Conservation (phyloP, 2,888 invertebrate genomes). For the Tupiocoris notatus region DNA sequence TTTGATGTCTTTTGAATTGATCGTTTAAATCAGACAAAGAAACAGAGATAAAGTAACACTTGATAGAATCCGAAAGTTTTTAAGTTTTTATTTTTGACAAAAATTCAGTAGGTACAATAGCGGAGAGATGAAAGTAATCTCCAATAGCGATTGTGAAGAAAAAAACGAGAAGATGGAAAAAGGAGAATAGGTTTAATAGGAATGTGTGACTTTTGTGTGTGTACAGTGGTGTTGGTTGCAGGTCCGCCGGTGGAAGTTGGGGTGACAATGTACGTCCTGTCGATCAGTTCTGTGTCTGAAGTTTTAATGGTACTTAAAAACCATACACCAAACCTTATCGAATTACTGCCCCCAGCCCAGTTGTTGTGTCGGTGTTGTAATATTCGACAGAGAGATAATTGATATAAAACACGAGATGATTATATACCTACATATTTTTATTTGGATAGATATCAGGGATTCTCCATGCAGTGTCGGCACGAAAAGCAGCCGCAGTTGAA, state of each 20-base stretch:
- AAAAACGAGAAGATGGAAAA: background rate
- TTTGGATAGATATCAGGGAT: constrained; percentile 21
- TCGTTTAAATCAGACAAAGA: background rate
- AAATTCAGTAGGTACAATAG: no score
- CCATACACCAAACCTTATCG: constrained; percentile 39
- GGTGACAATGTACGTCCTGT: constrained; percentile 62
- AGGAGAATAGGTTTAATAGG: constrained; percentile 18
- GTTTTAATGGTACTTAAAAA: constrained; percentile 59
- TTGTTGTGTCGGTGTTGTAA: constrained; percentile 43
- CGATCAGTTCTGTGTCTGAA: constrained; percentile 63
- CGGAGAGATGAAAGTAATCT: no score
- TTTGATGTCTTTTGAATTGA: background rate
- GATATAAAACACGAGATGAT: constrained; percentile 7
- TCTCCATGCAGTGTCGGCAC: no score
- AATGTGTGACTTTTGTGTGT: constrained; percentile 42
- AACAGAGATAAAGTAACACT: background rate
- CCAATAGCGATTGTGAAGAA: background rate
- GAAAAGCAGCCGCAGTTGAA: no score
- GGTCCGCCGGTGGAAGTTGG: constrained; percentile 61
- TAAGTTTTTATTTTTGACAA: constrained; percentile 13
- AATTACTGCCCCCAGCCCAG: constrained; percentile 36
- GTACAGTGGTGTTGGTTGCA: constrained; percentile 51
- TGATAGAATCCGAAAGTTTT: constrained; percentile 5
- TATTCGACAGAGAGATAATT: constrained; percentile 17
- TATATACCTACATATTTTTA: constrained; percentile 17